Base-by-base conservation (phyloP, 2,797 vertebrate species). In the Girardinus metallicus region DNA sequence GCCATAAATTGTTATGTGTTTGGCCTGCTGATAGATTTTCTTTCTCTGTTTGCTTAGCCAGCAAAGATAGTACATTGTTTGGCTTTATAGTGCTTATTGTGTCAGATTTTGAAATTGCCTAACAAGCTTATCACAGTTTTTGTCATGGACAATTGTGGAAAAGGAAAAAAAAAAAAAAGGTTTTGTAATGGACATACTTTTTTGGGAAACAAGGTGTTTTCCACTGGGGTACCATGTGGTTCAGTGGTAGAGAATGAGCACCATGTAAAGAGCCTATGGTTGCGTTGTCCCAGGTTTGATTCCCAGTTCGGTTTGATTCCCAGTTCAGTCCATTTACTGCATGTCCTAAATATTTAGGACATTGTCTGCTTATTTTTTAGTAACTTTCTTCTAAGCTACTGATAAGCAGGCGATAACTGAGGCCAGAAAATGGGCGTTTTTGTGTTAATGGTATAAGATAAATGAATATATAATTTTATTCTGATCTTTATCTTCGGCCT, bases 1-100 rank as follows among this genome's bases (percentile, higher is more conserved):
- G 43, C 80, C 84, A 85, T 87, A 88, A 91, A 90, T 73, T 29
- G 82, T 86, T 86, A 88, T 78, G 53, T 88, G 87, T 80, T 82
- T 49, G n/a, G 39, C 43, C 73, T 49, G 55, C 74, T 82, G 71
- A 81, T 71, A 44, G 29, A 77, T 68, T 34, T 4, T 41, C 39
- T 51, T 47, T 49, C 62, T 66, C 31, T 64, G 72, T 49, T 34
- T 53, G 23, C 43, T 34, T 73, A 44, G 23, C 31, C 43, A 10
- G 36, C 46, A 46, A 7, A 49, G 70, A 81, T 0, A 75, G 68
- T 9, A 31, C 26, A 79, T 60, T 66, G 21, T 70, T 83, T 82
- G 70, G 79, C 79, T 81, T 51, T 44, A 21, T 75, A 1, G n/a
- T n/a, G 15, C 16, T 79, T 73, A 66, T 80, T 55, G 18, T 26